These are phyloP conservation scores for Morone saxatilis DNA, from an alignment of 2,113 vertebrate species.

Conservation along the genomic window DNA sequence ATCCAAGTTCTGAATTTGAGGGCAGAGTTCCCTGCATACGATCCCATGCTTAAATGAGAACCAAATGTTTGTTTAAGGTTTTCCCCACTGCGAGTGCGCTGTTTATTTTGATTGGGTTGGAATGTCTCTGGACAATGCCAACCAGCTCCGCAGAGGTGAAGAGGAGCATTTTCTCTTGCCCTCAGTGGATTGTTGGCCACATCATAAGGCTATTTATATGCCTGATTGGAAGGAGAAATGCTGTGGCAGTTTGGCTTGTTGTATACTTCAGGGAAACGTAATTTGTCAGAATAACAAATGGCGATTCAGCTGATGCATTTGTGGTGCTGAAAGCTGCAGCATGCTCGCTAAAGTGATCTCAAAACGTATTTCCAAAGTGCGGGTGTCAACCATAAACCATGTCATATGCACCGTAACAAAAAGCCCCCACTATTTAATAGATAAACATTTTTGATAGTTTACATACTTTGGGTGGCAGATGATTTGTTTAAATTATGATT, in stretches of 20 bases:
- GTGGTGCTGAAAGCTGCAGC: constrained; percentile 7
- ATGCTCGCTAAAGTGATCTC: not conserved
- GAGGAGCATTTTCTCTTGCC: constrained; percentile 47
- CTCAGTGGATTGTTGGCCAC: constrained; percentile 45
- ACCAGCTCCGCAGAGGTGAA: constrained; percentile 59
- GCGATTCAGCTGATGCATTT: constrained; percentile 11
- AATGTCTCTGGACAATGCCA: constrained; percentile 79
- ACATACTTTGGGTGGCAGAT: not conserved
- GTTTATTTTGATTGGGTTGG: constrained; percentile 81
- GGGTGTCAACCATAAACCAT: constrained; percentile 17
- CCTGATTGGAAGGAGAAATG: constrained; percentile 44
- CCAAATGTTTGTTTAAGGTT: constrained; percentile 85
- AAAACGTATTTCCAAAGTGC: not conserved
- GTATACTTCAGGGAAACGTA: constrained; percentile 20
- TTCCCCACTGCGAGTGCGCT: constrained; percentile 69
- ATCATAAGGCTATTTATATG: constrained; percentile 64
- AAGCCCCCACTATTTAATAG: not conserved
- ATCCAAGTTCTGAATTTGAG: constrained; percentile 51
- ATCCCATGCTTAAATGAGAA: constrained; percentile 77
- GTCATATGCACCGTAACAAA: not conserved
- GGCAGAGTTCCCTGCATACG: constrained; percentile 47
- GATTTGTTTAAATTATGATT: not conserved
- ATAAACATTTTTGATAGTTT: constrained; percentile 11
- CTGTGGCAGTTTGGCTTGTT: constrained; percentile 34
- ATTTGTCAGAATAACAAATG: constrained; percentile 44